A percentile compares a stretch with the other conserved stretches of the same genome.
Conservation (phyloP, 2,113 vertebrate species). For the Rafetus swinhoei region DNA sequence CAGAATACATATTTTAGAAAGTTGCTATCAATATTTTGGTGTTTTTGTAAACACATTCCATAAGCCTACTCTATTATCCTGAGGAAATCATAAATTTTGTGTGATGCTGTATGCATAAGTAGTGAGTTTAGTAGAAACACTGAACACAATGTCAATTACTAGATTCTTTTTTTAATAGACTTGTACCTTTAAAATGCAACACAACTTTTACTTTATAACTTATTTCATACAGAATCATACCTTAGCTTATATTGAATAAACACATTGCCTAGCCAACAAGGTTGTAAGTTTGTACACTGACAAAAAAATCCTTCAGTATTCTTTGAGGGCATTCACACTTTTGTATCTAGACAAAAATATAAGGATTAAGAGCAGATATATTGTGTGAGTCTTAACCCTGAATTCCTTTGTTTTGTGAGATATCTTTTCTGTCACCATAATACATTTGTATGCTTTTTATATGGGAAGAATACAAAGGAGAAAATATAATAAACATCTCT, state of each 20-base stretch:
- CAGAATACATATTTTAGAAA: fast-evolving
- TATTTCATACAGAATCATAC: fast-evolving
- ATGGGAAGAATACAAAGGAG: background rate
- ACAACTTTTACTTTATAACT: fast-evolving
- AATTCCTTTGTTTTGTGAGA: background rate
- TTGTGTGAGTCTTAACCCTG: background rate
- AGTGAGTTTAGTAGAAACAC: background rate
- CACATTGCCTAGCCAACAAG: fast-evolving
- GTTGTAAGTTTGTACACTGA: background rate
- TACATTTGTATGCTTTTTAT: background rate
- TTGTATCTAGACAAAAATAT: background rate
- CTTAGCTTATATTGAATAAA: background rate
- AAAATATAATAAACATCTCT: constrained; percentile 37
- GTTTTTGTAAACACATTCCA: fast-evolving
- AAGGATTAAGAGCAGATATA: background rate
- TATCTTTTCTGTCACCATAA: background rate
- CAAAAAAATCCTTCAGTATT: background rate
- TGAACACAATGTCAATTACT: background rate
- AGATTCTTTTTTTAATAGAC: background rate
- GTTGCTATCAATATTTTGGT: background rate
- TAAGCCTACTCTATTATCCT: fast-evolving
- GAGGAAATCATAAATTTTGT: background rate
- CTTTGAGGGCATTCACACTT: fast-evolving
- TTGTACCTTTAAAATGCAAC: fast-evolving
- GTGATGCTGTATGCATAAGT: background rate